Evolutionary conservation across 2,888 invertebrate species (phyloP), one percentile per base, ranked within the genome.

Genomic region (Xestobium rufovillosum): DNA sequence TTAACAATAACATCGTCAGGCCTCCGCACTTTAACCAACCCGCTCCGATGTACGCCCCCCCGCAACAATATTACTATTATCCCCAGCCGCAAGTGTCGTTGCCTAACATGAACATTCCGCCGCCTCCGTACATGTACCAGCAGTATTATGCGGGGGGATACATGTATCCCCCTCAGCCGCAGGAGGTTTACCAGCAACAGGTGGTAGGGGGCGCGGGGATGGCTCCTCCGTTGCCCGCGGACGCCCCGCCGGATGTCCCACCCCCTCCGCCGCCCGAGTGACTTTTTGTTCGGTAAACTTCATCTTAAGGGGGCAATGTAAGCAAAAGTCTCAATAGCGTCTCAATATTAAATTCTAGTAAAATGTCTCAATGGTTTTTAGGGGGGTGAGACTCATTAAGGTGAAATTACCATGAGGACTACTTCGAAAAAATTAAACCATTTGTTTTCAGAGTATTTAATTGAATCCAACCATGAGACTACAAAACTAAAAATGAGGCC

Each of bases 211-310:
- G 23, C 6, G 38, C 32, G 29, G 44, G 51, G 27, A 59, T 57
- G 31, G 69, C 65, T 32, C 76, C 76, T 0, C 71, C 74, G 25
- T 62, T 73, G 45, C 76, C 76, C 3, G 63, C 65, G 36, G 73
- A 71, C 48, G 76, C 77, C 6, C 78, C 77, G 17, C 79, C 78
- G 1, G 68, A 70, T 27, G 67, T 69, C 34, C 76, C 77, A 4
- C 79, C 78, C 13, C 78, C 78, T 9, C 80, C 75, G 25, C 66
- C 70, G n/a, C 68, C 67, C 14, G 60, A 60, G 39, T 52, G 42
- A 42, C 10, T 26, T 25, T 39, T 44, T 41, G 32, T 26, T n/a
- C n/a, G n/a, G n/a, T n/a, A n/a, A n/a, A n/a, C n/a, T n/a, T n/a
- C n/a, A n/a, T n/a, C n/a, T n/a, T n/a, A n/a, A n/a, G n/a, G n/a